A percentile compares a stretch with the other conserved stretches of the same genome.
These are phyloP conservation scores for Cladorhizidae sp. DNA, from an alignment of 37 sponge, comb jelly and placozoan genomes.

Conservation along the genomic window DNA sequence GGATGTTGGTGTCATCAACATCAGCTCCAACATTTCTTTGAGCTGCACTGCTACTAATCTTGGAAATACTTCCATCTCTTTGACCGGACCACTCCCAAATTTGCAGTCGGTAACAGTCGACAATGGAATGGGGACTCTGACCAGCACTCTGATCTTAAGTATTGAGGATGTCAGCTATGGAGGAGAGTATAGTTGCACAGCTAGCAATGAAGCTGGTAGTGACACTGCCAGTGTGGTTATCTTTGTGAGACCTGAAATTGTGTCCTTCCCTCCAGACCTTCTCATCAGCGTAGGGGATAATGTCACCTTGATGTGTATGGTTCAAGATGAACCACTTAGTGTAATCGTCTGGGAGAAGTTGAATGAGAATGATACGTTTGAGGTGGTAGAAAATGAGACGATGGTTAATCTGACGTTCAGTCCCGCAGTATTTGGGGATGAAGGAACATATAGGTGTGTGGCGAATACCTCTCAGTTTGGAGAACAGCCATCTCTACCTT, in stretches of 20 bases:
- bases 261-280: conserved; percentile 1
- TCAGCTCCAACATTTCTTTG: not conserved
- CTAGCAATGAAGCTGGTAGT: conserved; percentile 58
- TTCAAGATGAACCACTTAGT: conserved; percentile 28
- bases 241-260: conserved; percentile 21
- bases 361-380: not conserved
- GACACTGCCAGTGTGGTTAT: conserved; percentile 11
- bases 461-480: not conserved
- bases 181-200: conserved; percentile 50
- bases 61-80: too few species aligned
- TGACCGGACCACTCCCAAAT: conserved; percentile 5
- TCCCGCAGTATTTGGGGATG: conserved; percentile 17
- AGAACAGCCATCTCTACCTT: not conserved
- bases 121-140: not conserved
- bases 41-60: not conserved
- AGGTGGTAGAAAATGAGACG: too few species aligned
- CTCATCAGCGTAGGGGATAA: not conserved
- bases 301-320: conserved; percentile 35
- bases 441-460: conserved; percentile 37
- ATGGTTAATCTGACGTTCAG: not conserved
- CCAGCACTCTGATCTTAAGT: not conserved
- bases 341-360: conserved; percentile 32
- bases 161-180: conserved; percentile 1
- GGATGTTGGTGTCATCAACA: not conserved
- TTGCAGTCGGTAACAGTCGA: not conserved